Evolutionary conservation across 2,113 vertebrate genomes (phyloP).

Genomic region (Petrocephalus microphthalmus): DNA sequence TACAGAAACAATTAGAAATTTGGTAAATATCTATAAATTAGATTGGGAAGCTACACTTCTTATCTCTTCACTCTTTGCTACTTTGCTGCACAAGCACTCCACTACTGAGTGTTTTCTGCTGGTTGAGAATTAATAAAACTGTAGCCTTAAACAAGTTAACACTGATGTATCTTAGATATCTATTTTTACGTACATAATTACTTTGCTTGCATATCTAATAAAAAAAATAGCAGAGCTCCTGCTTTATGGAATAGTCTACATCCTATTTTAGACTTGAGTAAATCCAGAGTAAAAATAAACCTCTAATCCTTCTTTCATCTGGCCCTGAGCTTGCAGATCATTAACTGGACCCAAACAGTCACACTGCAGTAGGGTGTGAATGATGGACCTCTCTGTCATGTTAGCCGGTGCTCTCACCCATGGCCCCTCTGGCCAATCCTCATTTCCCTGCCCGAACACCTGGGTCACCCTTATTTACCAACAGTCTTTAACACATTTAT

Average conservation of each 20-base stretch:
- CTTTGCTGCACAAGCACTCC: neutral
- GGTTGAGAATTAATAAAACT: neutral
- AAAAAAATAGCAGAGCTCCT: neutral
- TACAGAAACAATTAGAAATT: no score
- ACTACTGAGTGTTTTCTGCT: neutral
- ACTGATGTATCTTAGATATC: neutral
- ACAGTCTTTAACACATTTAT: neutral
- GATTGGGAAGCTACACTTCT: no score
- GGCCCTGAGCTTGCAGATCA: neutral
- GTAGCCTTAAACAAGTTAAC: neutral
- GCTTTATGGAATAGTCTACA: neutral
- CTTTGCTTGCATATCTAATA: neutral
- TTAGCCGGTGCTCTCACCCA: neutral
- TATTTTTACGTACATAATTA: neutral
- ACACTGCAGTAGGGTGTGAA: neutral
- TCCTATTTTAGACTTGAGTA: neutral
- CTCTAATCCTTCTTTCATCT: neutral
- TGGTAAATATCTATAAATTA: no score
- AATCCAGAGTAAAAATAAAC: neutral
- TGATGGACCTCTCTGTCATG: neutral
- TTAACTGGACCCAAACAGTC: neutral
- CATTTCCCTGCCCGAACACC: neutral
- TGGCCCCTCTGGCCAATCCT: neutral
- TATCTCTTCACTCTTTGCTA: no score
- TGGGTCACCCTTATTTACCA: neutral